These are phyloP conservation scores for Drosophila sproati DNA, from an alignment of 1,140 invertebrate species.

Conservation along the genomic window DNA sequence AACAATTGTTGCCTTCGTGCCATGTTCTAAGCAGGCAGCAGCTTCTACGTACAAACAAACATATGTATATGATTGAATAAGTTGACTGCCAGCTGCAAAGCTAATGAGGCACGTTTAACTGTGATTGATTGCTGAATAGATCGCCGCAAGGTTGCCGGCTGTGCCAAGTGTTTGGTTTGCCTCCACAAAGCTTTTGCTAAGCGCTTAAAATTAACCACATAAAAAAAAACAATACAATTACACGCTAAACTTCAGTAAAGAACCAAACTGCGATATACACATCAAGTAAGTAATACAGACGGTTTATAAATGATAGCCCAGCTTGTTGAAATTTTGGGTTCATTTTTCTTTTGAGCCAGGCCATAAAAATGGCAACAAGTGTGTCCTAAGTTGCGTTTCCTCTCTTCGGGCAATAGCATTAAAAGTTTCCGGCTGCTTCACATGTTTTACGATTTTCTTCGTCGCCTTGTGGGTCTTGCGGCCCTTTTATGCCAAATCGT, in stretches of 20 bases:
- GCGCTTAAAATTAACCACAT: slow-evolving; percentile 39
- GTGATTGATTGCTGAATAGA: slow-evolving; percentile 54
- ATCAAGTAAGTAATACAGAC: background rate
- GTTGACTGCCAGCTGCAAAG: slow-evolving; percentile 28
- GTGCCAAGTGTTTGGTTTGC: slow-evolving; percentile 49
- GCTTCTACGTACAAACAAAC: background rate
- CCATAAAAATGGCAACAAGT: slow-evolving; percentile 52
- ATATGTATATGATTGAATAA: slow-evolving; percentile 29
- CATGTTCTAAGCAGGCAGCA: background rate
- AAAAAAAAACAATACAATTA: slow-evolving; percentile 27
- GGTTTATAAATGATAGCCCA: slow-evolving; percentile 31
- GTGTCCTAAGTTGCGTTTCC: slow-evolving; percentile 55
- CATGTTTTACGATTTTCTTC: slow-evolving; percentile 53
- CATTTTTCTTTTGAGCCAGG: slow-evolving; percentile 13
- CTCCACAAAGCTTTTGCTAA: slow-evolving; percentile 38
- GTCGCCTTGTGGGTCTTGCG: slow-evolving; percentile 6
- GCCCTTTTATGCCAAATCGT: slow-evolving; percentile 14
- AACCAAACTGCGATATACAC: slow-evolving; percentile 13
- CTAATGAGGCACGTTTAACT: slow-evolving; percentile 45
- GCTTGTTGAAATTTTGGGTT: slow-evolving; percentile 23
- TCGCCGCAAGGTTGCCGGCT: slow-evolving; percentile 28
- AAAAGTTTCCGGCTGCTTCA: slow-evolving; percentile 55
- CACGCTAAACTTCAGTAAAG: slow-evolving; percentile 12
- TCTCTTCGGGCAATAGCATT: slow-evolving; percentile 35
- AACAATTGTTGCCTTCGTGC: slow-evolving; percentile 3